These are phyloP conservation scores for Oligia latruncula DNA, from an alignment of 2,888 invertebrate species.

Conservation along the genomic window DNA sequence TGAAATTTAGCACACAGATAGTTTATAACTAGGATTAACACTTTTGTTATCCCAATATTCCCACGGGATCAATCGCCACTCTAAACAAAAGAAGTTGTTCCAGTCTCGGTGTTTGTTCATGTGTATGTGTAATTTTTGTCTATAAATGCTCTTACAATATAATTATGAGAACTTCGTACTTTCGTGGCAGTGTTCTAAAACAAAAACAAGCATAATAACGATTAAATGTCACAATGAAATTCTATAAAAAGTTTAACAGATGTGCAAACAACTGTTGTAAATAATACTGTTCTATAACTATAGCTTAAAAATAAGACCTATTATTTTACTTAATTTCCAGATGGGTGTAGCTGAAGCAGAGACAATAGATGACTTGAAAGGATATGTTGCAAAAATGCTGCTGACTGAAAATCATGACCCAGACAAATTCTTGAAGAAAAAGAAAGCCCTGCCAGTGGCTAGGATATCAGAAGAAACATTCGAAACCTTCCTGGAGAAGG, in stretches of 20 bases:
- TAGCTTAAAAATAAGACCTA: not conserved
- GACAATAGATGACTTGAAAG: constrained; percentile 92
- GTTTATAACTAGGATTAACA: too few species aligned
- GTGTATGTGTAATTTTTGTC: not conserved
- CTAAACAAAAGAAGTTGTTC: not conserved
- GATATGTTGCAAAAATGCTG: constrained; percentile 93
- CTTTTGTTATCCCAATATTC: too few species aligned
- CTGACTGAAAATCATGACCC: constrained; percentile 86
- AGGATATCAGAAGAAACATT: constrained; percentile 93
- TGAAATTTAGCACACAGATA: too few species aligned
- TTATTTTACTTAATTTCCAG: constrained; percentile 78
- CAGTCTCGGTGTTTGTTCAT: not conserved
- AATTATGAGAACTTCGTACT: not conserved
- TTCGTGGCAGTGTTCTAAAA: not conserved
- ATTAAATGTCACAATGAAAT: not conserved
- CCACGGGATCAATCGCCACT: too few species aligned
- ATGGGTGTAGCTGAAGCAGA: constrained; percentile 94
- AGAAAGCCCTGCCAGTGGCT: constrained; percentile 88
- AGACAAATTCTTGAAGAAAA: constrained; percentile 87
- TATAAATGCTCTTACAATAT: not conserved
- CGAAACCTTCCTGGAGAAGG: constrained; percentile 92
- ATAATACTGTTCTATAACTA: not conserved
- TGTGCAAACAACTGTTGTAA: not conserved
- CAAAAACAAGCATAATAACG: not conserved
- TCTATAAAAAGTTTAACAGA: not conserved